These are phyloP conservation scores for Prorops nasuta DNA, from an alignment of 1,140 invertebrate genomes.

Conservation along the genomic window DNA sequence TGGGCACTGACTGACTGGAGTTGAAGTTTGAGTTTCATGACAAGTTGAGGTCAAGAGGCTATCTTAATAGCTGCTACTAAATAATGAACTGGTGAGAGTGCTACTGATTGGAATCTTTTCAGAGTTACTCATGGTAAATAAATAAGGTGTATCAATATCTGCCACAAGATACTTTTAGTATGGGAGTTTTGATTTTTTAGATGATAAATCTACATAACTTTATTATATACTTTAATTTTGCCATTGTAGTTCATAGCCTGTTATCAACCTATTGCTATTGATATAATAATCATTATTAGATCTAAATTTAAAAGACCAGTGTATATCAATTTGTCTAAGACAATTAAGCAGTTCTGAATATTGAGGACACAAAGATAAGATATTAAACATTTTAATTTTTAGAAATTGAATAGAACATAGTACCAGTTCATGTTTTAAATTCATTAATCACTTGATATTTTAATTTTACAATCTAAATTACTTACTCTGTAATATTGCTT, in stretches of 20 bases:
- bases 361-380: background rate
- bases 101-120: conserved; percentile 33
- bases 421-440: no score
- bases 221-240: background rate
- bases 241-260: background rate
- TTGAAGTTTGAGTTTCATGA: conserved; percentile 28
- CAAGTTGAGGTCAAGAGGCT: conserved; percentile 36
- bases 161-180: background rate
- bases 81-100: conserved; percentile 21
- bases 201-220: background rate
- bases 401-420: no score
- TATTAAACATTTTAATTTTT: no score
- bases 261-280: background rate
- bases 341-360: no score
- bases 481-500: conserved; percentile 52
- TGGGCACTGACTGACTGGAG: conserved; percentile 32
- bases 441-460: no score
- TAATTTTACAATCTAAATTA: conserved; percentile 12
- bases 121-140: conserved; percentile 19
- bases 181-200: background rate
- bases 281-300: background rate
- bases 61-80: conserved; percentile 25
- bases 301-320: background rate
- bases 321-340: background rate
- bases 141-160: conserved; percentile 7